Evolutionary conservation across 2,888 invertebrate genomes (phyloP), one percentile per base, ranked within the genome.

Genomic region (Cheilosia scutellata): DNA sequence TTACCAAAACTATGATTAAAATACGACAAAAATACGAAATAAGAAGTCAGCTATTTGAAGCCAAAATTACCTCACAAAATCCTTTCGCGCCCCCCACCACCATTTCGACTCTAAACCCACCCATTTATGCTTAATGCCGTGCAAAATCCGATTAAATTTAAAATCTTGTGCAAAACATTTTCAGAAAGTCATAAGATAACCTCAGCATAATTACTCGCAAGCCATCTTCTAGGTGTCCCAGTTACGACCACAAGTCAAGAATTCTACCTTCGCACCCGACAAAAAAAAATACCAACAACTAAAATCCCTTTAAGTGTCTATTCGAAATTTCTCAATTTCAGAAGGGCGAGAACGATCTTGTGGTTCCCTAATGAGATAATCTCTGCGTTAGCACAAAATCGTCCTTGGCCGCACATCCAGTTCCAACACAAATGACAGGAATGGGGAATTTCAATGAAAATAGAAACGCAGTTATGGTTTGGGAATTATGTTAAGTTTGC

Each of bases 321-420:
- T 60, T 72, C 37, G 72, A 40, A 65, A 72, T 66, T 71, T 53
- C 51, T 3, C 42, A 60, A 60, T 68, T 60, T 66, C 72, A 80
- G 16, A 25, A 57, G 40, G 13, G 33, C 49, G 68, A 42, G 11
- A 20, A 37, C 25, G 51, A 33, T 51, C 49, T 58, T 29, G 63
- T 51, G 78, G 57, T 78, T 40, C 20, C 65, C 42, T 58, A 79
- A 65, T 72, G 51, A 72, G 71, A 79, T 72, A 72, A 72, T 72
- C 65, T 29, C 65, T 65, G 57, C 49, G 49, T 55, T 63, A 31
- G 29, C 55, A 60, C 49, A 68, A 44, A 42, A 27, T 57, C 65
- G 13, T 55, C 47, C 27, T 66, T 49, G 42, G 37, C n/a, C 51
- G n/a, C 62, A 40, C 20, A 20, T 2, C 20, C 9, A 75, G 55